phyloP scores from a whole-genome alignment of 2,888 invertebrate genomes.

The Byasa hedistus region DNA sequence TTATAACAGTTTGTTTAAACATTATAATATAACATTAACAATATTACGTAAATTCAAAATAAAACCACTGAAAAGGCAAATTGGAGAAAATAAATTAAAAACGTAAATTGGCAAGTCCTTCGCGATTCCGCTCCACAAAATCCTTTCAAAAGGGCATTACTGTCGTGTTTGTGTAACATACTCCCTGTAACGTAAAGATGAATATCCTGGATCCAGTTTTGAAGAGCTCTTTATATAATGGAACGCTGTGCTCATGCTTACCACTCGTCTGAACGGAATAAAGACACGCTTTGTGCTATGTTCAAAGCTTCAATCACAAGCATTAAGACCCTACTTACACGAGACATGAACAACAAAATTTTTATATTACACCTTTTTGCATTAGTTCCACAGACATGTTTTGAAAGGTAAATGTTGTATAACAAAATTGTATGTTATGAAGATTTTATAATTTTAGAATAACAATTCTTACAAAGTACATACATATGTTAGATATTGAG shows the following conservation, averaged over 20 bases:
- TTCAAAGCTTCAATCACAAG: constrained; percentile 19
- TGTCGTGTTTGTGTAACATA: constrained; percentile 33
- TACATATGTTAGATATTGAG: too few species aligned
- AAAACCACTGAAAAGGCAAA: neutral
- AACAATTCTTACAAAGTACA: neutral
- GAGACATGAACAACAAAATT: too few species aligned
- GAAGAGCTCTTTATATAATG: constrained; percentile 30
- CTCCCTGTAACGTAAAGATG: constrained; percentile 28
- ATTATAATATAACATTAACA: too few species aligned
- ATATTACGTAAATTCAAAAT: too few species aligned
- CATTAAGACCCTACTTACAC: neutral
- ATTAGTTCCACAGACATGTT: too few species aligned
- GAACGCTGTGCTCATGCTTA: constrained; percentile 19
- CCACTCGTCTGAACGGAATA: constrained; percentile 13
- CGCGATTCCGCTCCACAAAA: constrained; percentile 24
- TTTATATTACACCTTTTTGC: too few species aligned
- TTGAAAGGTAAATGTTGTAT: too few species aligned
- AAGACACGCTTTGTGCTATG: constrained; percentile 19
- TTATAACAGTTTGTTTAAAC: too few species aligned
- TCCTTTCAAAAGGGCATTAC: constrained; percentile 32
- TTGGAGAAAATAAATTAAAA: neutral
- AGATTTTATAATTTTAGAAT: neutral
- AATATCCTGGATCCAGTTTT: constrained; percentile 31
- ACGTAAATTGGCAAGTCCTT: constrained; percentile 16
- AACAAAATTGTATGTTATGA: too few species aligned